Percentiles rank a stretch among this genome's conserved stretches.
These are phyloP conservation scores for Zosterops hypoxanthus DNA, from an alignment of 2,113 vertebrate species.

Conservation along the genomic window DNA sequence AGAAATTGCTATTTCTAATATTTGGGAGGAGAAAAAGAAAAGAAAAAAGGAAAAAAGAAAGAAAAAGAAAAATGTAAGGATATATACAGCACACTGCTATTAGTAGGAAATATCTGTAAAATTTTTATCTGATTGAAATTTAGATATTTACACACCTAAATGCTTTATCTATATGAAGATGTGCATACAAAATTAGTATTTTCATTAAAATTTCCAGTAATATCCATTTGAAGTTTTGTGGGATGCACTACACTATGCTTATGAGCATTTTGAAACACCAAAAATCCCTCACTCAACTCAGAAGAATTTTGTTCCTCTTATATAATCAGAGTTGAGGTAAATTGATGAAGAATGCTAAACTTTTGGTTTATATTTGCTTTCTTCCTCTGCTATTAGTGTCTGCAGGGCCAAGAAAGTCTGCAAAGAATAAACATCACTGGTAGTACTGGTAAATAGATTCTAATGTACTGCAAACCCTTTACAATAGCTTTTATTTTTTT, in stretches of 20 bases:
- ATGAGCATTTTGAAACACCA: neutral
- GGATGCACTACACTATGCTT: neutral
- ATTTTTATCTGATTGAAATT: neutral
- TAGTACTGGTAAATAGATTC: neutral
- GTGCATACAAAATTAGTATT: neutral
- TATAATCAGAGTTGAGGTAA: neutral
- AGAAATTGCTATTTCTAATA: neutral
- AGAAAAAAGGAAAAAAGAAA: fast-evolving
- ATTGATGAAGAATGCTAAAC: neutral
- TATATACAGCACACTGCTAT: neutral
- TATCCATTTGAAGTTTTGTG: neutral
- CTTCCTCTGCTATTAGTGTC: neutral
- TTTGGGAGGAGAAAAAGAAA: neutral
- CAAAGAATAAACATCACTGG: neutral
- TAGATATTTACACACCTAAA: neutral
- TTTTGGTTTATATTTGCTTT: neutral
- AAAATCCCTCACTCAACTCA: neutral
- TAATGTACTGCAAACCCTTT: neutral
- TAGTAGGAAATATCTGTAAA: neutral
- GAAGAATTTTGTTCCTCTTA: neutral
- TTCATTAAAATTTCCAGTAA: neutral
- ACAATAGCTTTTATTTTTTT: neutral
- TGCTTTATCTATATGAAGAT: neutral
- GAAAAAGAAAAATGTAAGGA: neutral
- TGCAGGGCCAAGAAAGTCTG: neutral